Evolutionary conservation across 2,113 vertebrate genomes (phyloP).

Genomic region (Brachypteracias leptosomus): DNA sequence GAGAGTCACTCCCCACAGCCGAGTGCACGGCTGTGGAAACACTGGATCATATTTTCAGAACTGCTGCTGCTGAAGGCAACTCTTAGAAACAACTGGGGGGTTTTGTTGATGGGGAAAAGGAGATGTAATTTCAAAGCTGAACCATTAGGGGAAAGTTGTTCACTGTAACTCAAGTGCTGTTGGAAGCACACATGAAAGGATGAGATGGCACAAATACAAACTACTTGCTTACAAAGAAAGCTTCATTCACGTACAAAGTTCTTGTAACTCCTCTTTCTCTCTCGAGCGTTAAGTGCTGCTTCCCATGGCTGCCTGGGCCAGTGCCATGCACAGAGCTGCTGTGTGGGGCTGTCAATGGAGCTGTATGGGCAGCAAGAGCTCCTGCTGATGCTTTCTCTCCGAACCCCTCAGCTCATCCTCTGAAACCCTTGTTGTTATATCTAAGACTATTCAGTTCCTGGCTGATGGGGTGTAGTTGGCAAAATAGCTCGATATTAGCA

Average conservation of each 20-base stretch:
- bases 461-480: not conserved
- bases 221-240: not conserved
- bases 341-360: not conserved
- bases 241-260: not conserved
- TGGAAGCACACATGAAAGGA: not conserved
- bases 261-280: not conserved
- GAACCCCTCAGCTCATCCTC: not conserved
- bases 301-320: not conserved
- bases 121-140: not conserved
- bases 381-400: not conserved
- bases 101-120: not conserved
- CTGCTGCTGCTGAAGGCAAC: not conserved
- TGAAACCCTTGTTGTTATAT: not conserved
- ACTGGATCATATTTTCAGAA: not conserved
- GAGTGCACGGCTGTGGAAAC: not conserved
- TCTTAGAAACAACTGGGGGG: not conserved
- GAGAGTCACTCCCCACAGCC: not conserved
- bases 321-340: not conserved
- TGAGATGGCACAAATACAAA: not conserved
- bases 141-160: not conserved
- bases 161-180: not conserved
- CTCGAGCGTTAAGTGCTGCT: not conserved
- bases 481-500: not conserved
- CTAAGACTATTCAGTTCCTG: not conserved
- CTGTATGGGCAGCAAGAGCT: not conserved